phyloP scores from a whole-genome alignment of 2,113 vertebrate species.

The Ailuropoda melanoleuca region DNA sequence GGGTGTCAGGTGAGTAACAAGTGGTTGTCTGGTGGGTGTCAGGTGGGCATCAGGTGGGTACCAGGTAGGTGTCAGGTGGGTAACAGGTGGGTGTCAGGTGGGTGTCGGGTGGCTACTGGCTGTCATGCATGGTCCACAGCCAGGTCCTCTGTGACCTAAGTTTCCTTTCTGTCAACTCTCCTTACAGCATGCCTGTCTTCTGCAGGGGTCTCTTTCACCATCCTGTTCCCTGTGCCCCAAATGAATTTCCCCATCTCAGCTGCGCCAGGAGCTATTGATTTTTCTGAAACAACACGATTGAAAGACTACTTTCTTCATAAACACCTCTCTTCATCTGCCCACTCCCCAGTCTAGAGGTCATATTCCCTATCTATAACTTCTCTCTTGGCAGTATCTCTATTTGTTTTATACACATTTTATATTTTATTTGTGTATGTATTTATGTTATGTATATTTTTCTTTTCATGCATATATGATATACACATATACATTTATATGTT shows the following conservation, averaged over 20 bases:
- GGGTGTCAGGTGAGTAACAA: too few relatives aligned
- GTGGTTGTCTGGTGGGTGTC: not conserved
- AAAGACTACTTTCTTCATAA: not conserved
- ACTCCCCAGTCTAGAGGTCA: not conserved
- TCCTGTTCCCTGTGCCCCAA: not conserved
- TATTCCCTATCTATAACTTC: not conserved
- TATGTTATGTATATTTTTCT: too few relatives aligned
- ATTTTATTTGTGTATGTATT: not conserved
- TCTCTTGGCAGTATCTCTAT: not conserved
- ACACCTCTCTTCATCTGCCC: not conserved
- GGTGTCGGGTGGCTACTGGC: not conserved
- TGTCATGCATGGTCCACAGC: too few relatives aligned
- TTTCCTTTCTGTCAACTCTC: not conserved
- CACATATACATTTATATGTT: not conserved
- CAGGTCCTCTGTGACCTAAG: not conserved
- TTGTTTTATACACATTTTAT: not conserved
- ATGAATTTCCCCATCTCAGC: not conserved
- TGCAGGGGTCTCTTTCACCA: not conserved
- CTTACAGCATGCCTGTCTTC: accelerated
- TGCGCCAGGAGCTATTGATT: not conserved
- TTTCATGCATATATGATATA: not conserved
- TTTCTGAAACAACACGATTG: not conserved
- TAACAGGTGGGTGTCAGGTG: not conserved
- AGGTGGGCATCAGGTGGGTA: not conserved
- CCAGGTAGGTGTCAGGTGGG: not conserved